Conservation (phyloP, 1,140 invertebrate genomes). For the Sminthurides bifidus region DNA sequence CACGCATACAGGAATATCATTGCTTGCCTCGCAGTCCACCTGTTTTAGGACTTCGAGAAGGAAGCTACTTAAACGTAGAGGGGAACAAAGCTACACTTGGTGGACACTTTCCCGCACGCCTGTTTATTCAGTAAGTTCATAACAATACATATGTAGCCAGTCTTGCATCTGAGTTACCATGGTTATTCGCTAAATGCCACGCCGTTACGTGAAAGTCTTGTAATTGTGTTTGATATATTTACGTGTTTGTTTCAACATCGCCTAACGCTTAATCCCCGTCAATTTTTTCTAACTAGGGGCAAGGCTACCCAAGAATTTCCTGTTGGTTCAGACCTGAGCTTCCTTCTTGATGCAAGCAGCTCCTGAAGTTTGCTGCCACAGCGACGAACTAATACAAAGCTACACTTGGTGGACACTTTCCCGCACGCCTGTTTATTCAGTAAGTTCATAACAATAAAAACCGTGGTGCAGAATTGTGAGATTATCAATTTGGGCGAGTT, state of each 20-base stretch:
- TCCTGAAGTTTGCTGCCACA: too few relatives aligned
- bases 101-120: conserved; percentile 48
- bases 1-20: conserved; percentile 55
- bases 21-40: conserved; percentile 42
- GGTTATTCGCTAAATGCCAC: background rate
- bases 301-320: conserved; percentile 42
- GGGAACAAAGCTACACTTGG: conserved; percentile 46
- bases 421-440: conserved; percentile 53
- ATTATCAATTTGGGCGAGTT: too few relatives aligned
- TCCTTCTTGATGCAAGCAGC: conserved; percentile 27
- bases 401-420: conserved; percentile 47
- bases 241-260: background rate
- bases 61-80: conserved; percentile 50
- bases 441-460: conserved; percentile 39
- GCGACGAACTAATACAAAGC: too few relatives aligned
- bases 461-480: too few relatives aligned
- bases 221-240: background rate
- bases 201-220: background rate
- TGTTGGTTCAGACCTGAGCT: conserved; percentile 48
- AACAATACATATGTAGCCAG: conserved; percentile 18
- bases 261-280: background rate
- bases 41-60: conserved; percentile 60
- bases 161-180: conserved; percentile 14
- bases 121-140: conserved; percentile 51
- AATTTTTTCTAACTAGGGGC: conserved; percentile 39